Percentiles rank a stretch among this genome's conserved stretches.
Conservation (phyloP, 2,888 invertebrate species). For the Eilema griseolum region DNA sequence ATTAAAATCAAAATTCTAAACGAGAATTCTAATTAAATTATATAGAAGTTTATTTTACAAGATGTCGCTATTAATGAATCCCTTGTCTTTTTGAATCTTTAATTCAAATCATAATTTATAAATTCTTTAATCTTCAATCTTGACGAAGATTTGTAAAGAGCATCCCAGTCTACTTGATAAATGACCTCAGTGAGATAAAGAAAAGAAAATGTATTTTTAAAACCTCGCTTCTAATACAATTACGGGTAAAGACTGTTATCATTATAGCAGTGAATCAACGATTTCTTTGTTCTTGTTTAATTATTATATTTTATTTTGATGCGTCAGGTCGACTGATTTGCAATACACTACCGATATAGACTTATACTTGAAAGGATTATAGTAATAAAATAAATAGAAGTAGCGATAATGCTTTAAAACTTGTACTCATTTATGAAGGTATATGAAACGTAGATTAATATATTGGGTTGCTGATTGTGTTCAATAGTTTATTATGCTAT, state of each 20-base stretch:
- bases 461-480: too few relatives aligned
- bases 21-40: neutral
- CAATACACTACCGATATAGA: neutral
- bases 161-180: constrained; percentile 71
- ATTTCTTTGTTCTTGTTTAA: constrained; percentile 49
- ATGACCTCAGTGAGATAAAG: constrained; percentile 66
- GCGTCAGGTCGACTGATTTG: neutral
- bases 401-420: too few relatives aligned
- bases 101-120: constrained; percentile 45
- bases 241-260: constrained; percentile 66
- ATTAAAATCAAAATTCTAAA: neutral
- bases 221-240: constrained; percentile 63
- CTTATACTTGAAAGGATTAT: neutral
- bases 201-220: constrained; percentile 66
- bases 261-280: constrained; percentile 75
- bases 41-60: constrained; percentile 20
- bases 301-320: neutral
- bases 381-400: too few relatives aligned
- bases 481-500: neutral
- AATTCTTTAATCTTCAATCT: constrained; percentile 46
- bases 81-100: constrained; percentile 30
- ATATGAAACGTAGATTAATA: neutral
- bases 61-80: constrained; percentile 25
- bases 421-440: too few relatives aligned
- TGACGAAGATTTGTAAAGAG: constrained; percentile 63